Evolutionary conservation across 2,113 vertebrate genomes (phyloP), one percentile per base, ranked within the genome.

Genomic region (Grallaria varia): DNA sequence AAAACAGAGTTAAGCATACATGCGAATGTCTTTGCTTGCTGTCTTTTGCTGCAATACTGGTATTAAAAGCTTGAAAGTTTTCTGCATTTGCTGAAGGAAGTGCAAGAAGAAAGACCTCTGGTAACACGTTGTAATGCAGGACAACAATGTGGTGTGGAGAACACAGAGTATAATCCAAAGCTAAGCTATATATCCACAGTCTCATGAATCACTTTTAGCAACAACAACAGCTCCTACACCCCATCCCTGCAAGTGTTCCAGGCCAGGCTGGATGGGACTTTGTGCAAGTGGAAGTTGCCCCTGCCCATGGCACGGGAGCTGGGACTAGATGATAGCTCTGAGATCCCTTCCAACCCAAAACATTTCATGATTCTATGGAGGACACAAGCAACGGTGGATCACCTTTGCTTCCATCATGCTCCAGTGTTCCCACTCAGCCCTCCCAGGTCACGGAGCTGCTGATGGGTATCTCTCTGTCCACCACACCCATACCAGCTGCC

Each of bases 361-460:
- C 25, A 55, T 42, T 47, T 35, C 9, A 31, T 4, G 30, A 15
- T 21, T 68, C 21, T 25, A 1, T 12, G 47, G 60, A 73, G 42
- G 28, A 62, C 20, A 40, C 12, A 40, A 69, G 52, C 15, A 50
- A 53, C 0, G 2, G 49, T 3, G 20, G 31, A 66, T 35, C 45
- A 47, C 31, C 5, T 78, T n/a, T 80, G 33, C 42, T 35, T 87
- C 50, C 75, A 37, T 39, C 58, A 19, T 9, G 12, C 30, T 40
- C 20, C 67, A 47, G 2, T 1, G 14, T 2, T 85, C 73, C 25
- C 83, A 81, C 30, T 53, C 37, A 31, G 37, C 19, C 64, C 42
- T 0, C 59, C 12, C 28, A 63, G n/a, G 44, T 35, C 8, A 4
- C 1, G 8, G 39, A 71, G 52, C 0, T 0, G 59, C 55, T 0